Percentiles rank a stretch among this genome's conserved stretches.
phyloP scores from a whole-genome alignment of 2,113 vertebrate species.

The Megaleporinus macrocephalus region DNA sequence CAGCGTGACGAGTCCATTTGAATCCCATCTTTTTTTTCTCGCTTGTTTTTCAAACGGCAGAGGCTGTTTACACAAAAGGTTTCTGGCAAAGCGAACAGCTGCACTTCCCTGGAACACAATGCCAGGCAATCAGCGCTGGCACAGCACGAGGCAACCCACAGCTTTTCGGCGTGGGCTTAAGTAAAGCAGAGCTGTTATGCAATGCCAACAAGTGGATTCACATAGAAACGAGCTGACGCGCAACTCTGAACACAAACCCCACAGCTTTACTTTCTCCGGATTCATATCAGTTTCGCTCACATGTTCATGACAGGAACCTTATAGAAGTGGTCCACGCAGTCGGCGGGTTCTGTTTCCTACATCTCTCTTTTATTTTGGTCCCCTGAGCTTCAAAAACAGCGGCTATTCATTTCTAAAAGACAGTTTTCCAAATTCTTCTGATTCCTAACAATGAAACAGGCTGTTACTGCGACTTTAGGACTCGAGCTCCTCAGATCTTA shows the following conservation, averaged over 20 bases:
- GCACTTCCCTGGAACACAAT: constrained; percentile 34
- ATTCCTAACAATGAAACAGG: no score
- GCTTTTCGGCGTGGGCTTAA: constrained; percentile 1
- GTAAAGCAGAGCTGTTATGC: neutral
- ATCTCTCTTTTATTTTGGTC: no score
- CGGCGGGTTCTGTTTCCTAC: no score
- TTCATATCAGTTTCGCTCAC: no score
- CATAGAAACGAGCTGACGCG: constrained; percentile 1
- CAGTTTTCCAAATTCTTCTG: no score
- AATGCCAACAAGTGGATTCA: neutral
- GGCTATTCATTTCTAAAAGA: no score
- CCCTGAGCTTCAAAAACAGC: no score
- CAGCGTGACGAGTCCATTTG: constrained; percentile 51
- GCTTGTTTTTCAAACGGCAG: neutral
- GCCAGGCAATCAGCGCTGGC: constrained; percentile 30
- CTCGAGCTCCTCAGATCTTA: no score
- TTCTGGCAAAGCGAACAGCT: constrained; percentile 40
- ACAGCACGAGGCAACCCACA: constrained; percentile 20
- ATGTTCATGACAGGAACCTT: no score
- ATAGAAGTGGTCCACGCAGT: no score
- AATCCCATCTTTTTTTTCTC: constrained; percentile 21
- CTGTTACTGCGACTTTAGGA: no score
- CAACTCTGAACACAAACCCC: neutral
- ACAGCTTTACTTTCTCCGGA: neutral
- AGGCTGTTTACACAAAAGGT: constrained; percentile 27